A percentile compares a stretch with the other conserved stretches of the same genome.
These are phyloP conservation scores for Myotis myotis DNA, from an alignment of 2,797 vertebrate genomes.

Conservation along the genomic window DNA sequence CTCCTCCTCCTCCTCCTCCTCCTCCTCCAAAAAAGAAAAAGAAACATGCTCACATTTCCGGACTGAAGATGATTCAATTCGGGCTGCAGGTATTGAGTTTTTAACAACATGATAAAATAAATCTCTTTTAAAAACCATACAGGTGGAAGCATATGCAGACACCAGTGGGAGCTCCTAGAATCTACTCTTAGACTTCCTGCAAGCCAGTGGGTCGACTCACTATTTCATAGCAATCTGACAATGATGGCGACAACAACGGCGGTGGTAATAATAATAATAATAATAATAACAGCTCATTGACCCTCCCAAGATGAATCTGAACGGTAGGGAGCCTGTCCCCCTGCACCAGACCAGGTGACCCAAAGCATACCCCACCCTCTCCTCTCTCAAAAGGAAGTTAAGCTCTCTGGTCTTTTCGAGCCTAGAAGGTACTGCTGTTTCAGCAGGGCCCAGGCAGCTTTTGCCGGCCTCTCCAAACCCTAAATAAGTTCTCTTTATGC, in stretches of 20 bases:
- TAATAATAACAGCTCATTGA: conserved; percentile 5
- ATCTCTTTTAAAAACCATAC: conserved; percentile 39
- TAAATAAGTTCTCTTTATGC: not conserved
- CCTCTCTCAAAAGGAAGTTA: not conserved
- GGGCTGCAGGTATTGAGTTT: not conserved
- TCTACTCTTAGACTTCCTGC: not conserved
- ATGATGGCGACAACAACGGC: not conserved
- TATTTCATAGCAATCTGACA: conserved; percentile 53
- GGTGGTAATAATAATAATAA: not conserved
- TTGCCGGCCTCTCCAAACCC: not conserved
- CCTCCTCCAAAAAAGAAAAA: not conserved
- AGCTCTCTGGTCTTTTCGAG: not conserved
- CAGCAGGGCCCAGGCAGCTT: not conserved
- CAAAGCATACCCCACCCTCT: not conserved
- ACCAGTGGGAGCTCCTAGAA: not conserved
- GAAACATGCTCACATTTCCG: not conserved
- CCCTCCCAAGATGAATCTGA: conserved; percentile 19
- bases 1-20: not conserved
- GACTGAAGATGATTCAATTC: conserved; percentile 28
- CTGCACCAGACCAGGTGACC: not conserved
- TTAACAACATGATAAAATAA: not conserved
- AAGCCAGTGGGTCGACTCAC: not conserved
- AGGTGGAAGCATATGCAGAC: not conserved
- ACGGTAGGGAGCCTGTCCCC: not conserved
- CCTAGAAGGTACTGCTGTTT: not conserved